These are phyloP conservation scores for Tokudaia muenninki DNA, from an alignment of 2,797 vertebrate species.

Conservation along the genomic window DNA sequence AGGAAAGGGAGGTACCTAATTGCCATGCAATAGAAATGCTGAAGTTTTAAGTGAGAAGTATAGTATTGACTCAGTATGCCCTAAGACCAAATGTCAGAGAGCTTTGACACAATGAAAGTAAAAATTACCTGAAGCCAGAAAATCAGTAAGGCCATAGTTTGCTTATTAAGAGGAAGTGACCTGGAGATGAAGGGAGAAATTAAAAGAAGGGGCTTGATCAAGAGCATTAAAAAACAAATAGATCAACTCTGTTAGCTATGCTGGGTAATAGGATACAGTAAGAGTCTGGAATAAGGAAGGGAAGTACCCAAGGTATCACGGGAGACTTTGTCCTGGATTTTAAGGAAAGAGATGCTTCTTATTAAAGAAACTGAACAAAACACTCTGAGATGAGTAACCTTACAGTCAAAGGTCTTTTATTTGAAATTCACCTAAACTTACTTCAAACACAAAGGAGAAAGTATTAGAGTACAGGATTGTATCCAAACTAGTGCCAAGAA, in stretches of 20 bases:
- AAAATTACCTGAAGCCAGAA: conserved; percentile 17
- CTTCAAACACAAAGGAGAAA: background rate
- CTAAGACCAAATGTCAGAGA: background rate
- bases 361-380: conserved; percentile 4
- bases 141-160: background rate
- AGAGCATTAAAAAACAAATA: background rate
- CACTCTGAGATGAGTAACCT: background rate
- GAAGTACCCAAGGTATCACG: background rate
- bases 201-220: background rate
- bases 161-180: background rate
- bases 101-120: background rate
- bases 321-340: background rate
- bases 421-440: background rate
- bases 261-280: background rate
- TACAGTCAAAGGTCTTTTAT: background rate
- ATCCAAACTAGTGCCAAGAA: background rate
- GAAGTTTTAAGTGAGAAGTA: background rate
- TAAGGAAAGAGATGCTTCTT: background rate
- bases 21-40: background rate
- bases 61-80: background rate
- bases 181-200: background rate
- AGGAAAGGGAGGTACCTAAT: background rate
- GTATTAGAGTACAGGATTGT: background rate
- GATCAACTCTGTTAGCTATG: background rate
- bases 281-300: background rate